These are phyloP conservation scores for Grantiella picta DNA, from an alignment of 2,113 vertebrate species.

Conservation along the genomic window DNA sequence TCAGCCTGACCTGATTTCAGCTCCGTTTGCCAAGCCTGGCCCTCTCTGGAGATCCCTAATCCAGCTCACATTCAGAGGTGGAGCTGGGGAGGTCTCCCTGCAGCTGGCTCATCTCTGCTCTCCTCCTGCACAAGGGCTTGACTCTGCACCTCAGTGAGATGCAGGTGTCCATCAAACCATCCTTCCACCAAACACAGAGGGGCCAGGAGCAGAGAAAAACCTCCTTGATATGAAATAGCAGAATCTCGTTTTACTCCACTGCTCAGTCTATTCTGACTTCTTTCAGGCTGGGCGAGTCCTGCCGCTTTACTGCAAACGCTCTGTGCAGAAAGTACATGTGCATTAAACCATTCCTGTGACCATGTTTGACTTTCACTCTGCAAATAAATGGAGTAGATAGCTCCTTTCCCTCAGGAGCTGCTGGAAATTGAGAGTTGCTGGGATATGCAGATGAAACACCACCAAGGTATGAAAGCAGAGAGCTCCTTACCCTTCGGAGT, in stretches of 20 bases:
- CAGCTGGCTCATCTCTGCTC: fast-evolving
- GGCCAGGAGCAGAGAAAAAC: not conserved
- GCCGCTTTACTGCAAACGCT: not conserved
- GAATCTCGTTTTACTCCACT: not conserved
- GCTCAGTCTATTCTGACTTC: not conserved
- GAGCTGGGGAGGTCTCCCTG: fast-evolving
- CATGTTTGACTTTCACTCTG: not conserved
- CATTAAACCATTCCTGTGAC: not conserved
- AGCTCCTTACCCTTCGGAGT: not conserved
- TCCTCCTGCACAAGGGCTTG: not conserved
- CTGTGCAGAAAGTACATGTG: not conserved
- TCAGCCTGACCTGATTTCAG: not conserved
- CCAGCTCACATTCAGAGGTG: not conserved
- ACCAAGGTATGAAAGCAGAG: not conserved
- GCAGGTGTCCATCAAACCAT: not conserved
- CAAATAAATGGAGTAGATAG: not conserved
- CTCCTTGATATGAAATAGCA: not conserved
- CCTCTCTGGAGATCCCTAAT: not conserved
- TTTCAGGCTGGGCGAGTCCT: not conserved
- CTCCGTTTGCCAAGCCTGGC: not conserved
- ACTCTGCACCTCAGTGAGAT: fast-evolving
- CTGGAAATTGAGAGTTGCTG: not conserved
- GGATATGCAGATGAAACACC: not conserved
- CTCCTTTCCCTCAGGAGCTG: not conserved
- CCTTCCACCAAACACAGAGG: not conserved